Conservation (phyloP, 35 echinoderm and acorn worm species). For the Heliocidaris erythrogramma region DNA sequence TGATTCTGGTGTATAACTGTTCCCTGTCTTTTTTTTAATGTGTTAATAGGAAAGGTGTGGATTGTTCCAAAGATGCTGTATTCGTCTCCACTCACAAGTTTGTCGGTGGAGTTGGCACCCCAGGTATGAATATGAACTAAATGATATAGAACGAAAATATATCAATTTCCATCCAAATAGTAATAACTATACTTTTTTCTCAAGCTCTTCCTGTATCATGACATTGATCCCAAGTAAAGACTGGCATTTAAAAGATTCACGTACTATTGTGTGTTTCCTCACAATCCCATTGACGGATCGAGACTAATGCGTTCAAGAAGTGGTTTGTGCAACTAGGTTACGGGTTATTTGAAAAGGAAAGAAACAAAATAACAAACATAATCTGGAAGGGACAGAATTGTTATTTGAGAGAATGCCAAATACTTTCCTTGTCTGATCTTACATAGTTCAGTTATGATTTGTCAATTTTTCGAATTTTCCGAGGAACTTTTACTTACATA, state of each 20-base stretch:
- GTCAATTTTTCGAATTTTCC: neutral
- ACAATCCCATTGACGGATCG: neutral
- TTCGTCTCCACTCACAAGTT: slow-evolving; percentile 98
- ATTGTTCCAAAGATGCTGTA: slow-evolving; percentile 98
- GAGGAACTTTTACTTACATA: neutral
- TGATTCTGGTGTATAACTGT: neutral
- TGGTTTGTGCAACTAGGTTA: neutral
- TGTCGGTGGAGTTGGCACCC: slow-evolving; percentile 89
- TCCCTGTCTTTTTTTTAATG: neutral
- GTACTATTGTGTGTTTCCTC: neutral
- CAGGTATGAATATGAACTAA: slow-evolving; percentile 52
- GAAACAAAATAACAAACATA: neutral
- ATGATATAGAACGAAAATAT: neutral
- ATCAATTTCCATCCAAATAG: neutral
- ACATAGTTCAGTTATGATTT: neutral
- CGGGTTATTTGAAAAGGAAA: neutral
- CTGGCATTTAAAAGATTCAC: neutral
- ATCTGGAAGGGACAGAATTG: neutral
- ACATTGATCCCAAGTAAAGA: neutral
- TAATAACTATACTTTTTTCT: neutral
- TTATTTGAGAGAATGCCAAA: neutral
- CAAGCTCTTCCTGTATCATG: neutral
- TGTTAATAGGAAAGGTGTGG: slow-evolving; percentile 54
- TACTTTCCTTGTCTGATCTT: neutral
- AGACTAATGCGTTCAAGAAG: neutral